Evolutionary conservation across 2,797 vertebrate genomes (phyloP).

Genomic region (Phaenicophaeus curvirostris): DNA sequence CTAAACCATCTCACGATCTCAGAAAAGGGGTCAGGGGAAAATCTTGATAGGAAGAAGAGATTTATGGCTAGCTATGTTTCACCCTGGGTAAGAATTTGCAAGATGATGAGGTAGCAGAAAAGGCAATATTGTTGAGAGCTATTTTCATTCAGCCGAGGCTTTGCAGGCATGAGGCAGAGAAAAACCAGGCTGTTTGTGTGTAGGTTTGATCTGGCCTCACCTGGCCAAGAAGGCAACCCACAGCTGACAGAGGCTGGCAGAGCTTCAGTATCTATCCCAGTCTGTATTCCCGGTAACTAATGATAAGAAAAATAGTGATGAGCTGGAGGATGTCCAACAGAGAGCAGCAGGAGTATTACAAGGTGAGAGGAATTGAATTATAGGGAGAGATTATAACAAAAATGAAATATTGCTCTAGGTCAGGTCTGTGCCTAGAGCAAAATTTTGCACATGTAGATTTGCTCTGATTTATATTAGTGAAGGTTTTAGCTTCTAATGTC

Average conservation of each 20-base stretch:
- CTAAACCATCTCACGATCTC: not conserved
- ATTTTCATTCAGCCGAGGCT: not conserved
- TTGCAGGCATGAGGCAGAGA: not conserved
- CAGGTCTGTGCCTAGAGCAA: conserved; percentile 4
- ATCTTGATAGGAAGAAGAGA: not conserved
- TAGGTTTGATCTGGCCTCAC: not conserved
- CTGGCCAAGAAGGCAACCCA: not conserved
- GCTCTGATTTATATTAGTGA: not conserved
- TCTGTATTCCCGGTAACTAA: not conserved
- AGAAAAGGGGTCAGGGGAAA: not conserved
- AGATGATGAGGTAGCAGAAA: conserved; percentile 1
- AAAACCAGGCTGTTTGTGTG: not conserved
- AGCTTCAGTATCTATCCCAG: not conserved
- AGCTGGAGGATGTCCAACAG: not conserved
- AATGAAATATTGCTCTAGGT: not conserved
- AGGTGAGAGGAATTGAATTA: not conserved
- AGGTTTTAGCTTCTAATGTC: not conserved
- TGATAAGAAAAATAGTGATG: not conserved
- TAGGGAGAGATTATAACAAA: not conserved
- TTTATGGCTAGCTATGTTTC: conserved; percentile 2
- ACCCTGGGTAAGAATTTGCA: not conserved
- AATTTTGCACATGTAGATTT: not conserved
- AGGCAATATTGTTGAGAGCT: not conserved
- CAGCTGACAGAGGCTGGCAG: not conserved
- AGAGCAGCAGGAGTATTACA: not conserved